Evolutionary conservation across 2,888 invertebrate genomes (phyloP).

Genomic region (Seira sanloemensis): DNA sequence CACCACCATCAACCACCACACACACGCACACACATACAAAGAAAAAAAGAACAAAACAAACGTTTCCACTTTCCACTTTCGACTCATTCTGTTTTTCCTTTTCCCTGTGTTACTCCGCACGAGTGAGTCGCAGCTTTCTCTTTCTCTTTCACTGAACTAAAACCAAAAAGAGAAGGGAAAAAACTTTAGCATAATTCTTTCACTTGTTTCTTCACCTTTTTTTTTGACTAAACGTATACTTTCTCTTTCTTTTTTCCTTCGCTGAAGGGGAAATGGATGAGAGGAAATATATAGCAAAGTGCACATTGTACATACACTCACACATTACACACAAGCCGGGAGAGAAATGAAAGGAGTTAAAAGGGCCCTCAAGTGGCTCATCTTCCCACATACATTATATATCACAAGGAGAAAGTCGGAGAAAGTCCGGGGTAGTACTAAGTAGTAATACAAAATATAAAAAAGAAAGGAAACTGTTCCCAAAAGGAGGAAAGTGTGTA

Average conservation of each 20-base stretch:
- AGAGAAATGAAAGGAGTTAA: conserved; percentile 46
- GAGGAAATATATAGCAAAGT: background rate
- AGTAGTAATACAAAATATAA: too few species aligned
- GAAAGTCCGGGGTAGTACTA: too few species aligned
- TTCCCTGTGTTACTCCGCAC: conserved; percentile 6
- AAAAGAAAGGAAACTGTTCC: background rate
- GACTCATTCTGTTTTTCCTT: background rate
- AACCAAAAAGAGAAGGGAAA: background rate
- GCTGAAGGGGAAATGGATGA: conserved; percentile 26
- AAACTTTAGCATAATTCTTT: background rate
- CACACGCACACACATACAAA: too few species aligned
- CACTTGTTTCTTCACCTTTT: background rate
- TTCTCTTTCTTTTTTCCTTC: too few species aligned
- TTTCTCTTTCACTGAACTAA: background rate
- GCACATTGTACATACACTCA: too few species aligned
- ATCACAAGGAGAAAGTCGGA: conserved; percentile 30
- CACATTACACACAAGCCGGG: too few species aligned
- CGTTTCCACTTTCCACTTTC: too few species aligned
- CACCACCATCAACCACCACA: conserved; percentile 21
- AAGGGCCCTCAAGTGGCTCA: conserved; percentile 61
- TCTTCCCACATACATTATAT: conserved; percentile 59
- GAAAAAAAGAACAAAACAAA: background rate
- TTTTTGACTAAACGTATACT: too few species aligned
- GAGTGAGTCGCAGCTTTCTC: conserved; percentile 5
- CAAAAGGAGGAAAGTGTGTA: background rate